phyloP scores from a whole-genome alignment of 2,113 vertebrate genomes.

The Cyrtonyx montezumae region DNA sequence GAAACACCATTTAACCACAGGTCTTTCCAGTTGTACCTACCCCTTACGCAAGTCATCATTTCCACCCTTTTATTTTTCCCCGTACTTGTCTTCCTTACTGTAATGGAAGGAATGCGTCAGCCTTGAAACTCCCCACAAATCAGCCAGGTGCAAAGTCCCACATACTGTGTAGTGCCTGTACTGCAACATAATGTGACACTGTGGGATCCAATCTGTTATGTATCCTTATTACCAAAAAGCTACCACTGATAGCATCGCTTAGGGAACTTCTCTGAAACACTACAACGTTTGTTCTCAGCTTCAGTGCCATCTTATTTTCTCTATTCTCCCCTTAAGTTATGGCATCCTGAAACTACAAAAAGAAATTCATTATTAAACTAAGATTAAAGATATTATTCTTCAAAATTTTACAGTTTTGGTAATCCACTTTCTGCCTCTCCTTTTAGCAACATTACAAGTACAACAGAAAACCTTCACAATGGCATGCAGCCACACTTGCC shows the following conservation, averaged over 20 bases:
- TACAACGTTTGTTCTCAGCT: not conserved
- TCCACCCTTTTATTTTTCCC: not conserved
- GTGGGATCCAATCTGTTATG: not conserved
- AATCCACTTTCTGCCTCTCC: not conserved
- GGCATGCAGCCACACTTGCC: not conserved
- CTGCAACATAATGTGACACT: accelerated
- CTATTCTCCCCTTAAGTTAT: not conserved
- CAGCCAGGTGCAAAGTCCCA: not conserved
- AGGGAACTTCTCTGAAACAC: not conserved
- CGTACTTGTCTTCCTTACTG: not conserved
- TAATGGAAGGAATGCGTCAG: not conserved
- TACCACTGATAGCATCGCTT: not conserved
- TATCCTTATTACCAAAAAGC: not conserved
- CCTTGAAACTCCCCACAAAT: not conserved
- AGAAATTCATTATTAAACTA: not conserved
- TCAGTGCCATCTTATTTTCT: not conserved
- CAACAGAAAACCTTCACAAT: not conserved
- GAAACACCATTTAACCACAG: not conserved
- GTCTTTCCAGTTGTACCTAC: not conserved
- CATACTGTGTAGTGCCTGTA: accelerated
- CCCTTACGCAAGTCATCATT: not conserved
- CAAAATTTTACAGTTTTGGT: not conserved
- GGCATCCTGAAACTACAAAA: not conserved
- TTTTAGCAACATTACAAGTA: not conserved
- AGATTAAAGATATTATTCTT: not conserved